phyloP scores from a whole-genome alignment of 1,140 invertebrate genomes.

The Drosophila kepulauana region DNA sequence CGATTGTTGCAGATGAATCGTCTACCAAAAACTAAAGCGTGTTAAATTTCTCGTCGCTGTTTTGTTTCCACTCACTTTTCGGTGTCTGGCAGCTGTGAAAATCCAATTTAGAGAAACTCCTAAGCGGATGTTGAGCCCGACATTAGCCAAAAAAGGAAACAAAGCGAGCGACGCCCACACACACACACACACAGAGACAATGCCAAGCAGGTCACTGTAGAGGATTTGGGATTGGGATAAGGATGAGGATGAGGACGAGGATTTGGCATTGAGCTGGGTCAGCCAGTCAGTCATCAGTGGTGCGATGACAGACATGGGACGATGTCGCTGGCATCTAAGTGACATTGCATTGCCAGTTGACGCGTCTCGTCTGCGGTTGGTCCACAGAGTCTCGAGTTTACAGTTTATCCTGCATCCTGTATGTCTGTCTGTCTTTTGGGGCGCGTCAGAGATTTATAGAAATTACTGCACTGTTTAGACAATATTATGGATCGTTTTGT shows the following conservation, averaged over 20 bases:
- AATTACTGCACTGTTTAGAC: constrained; percentile 47
- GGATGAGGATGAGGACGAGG: neutral
- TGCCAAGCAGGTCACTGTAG: constrained; percentile 36
- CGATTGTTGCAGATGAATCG: constrained; percentile 36
- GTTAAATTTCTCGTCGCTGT: constrained; percentile 56
- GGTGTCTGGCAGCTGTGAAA: constrained; percentile 74
- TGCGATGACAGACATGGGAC: constrained; percentile 59
- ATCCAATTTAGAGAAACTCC: constrained; percentile 69
- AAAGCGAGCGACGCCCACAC: constrained; percentile 42
- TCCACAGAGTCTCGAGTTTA: constrained; percentile 22
- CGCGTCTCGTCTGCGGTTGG: constrained; percentile 69
- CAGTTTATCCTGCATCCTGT: constrained; percentile 28
- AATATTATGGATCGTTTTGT: constrained; percentile 47
- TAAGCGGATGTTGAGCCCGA: constrained; percentile 68
- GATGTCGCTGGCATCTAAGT: constrained; percentile 69
- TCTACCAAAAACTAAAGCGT: constrained; percentile 60
- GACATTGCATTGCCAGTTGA: constrained; percentile 67
- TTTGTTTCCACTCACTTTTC: constrained; percentile 5
- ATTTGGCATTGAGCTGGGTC: constrained; percentile 24
- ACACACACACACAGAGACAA: constrained; percentile 23
- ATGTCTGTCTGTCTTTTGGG: neutral
- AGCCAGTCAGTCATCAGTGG: constrained; percentile 32
- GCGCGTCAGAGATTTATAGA: constrained; percentile 30
- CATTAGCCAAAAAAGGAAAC: constrained; percentile 37
- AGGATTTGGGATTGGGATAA: constrained; percentile 7